Base-by-base conservation (phyloP, 2,113 vertebrate species). In the Arvicanthis niloticus region DNA sequence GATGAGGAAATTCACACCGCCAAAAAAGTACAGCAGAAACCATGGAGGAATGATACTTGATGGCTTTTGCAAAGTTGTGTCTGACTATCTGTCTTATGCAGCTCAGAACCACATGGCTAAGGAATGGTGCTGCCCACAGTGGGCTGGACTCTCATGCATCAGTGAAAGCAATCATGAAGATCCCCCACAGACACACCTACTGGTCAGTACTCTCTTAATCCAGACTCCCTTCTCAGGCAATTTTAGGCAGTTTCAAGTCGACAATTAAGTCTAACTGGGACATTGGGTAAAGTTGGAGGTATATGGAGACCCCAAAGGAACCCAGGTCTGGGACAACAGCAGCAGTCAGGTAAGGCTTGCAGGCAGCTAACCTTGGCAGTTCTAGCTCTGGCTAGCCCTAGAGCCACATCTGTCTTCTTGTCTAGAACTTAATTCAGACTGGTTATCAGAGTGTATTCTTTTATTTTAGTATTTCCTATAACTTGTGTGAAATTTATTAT, bases 231-330 rank as follows among this genome's bases (percentile, higher is more conserved):
- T 85, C 58, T 40, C 11, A 45, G 58, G 82, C 2, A 17, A 85
- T 31, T 65, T 60, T 65, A 85, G 82, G 42, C n/a, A 31, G 40
- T 31, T 31, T 65, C 60, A 45, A 31, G 40, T 62, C 29, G 24
- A 82, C 56, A 60, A 37, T 60, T 40, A 29, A 84, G 58, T 60
- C 81, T 84, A 62, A 84, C 11, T 26, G 60, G 80, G 22, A 4
- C 24, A n/a, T 15, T 34, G 17, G 34, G 62, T 1, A 4, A 72
- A 21, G 2, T 7, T 60, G 37, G 72, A 3, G 0, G 42, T 0
- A 0, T 42, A n/a, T 19, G 26, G 51, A 42, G 26, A 51, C 70
- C 21, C 12, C 3, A 21, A 31, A 56, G 17, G 31, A 37, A 5
- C 13, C 82, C 72, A 34, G 5, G 15, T 60, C 58, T 68, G 17